phyloP scores from a whole-genome alignment of 2,113 vertebrate species.

The Sinocyclocheilus anophthalmus region DNA sequence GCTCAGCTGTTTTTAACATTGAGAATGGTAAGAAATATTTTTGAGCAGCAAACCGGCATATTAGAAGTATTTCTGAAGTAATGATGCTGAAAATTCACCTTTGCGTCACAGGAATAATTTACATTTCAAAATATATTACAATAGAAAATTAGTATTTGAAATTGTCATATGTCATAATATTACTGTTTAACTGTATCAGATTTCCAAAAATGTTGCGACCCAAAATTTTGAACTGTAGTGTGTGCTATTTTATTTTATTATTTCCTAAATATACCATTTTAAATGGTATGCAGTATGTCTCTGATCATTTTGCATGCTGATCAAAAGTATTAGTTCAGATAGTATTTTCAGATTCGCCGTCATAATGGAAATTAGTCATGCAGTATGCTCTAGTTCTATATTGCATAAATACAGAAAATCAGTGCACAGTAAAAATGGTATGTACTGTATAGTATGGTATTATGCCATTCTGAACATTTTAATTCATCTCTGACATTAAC shows the following conservation, averaged over 20 bases:
- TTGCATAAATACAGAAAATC: not conserved
- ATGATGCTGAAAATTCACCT: not conserved
- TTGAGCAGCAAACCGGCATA: not conserved
- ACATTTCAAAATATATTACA: no score
- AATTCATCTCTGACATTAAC: not conserved
- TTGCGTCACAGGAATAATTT: not conserved
- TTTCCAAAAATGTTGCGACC: not conserved
- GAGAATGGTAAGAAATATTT: not conserved
- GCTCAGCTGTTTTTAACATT: not conserved
- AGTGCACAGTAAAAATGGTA: not conserved
- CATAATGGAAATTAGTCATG: not conserved
- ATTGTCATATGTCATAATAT: no score
- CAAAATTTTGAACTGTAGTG: no score
- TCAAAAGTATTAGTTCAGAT: not conserved
- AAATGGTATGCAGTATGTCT: no score
- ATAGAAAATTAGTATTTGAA: not conserved
- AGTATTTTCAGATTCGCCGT: no score
- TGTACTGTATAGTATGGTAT: not conserved
- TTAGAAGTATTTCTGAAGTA: not conserved
- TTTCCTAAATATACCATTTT: conserved; percentile 10
- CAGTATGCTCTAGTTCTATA: not conserved
- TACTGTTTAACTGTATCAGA: not conserved
- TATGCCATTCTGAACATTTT: not conserved
- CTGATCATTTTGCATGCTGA: not conserved
- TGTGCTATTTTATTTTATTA: no score